phyloP scores from a whole-genome alignment of 2,888 invertebrate genomes.

The Tipula helvola region DNA sequence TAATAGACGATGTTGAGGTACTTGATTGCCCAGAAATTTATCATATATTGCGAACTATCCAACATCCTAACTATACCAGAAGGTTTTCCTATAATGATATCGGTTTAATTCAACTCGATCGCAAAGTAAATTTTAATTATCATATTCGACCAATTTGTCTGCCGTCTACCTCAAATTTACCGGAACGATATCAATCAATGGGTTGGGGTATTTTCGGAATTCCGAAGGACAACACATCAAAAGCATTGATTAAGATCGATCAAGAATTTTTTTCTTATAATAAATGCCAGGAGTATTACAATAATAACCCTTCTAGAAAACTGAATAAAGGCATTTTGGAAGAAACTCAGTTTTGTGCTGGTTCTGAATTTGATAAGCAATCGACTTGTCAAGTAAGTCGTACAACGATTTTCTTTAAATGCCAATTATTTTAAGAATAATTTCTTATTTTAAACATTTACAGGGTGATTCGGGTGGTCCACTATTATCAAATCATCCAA shows the following conservation, averaged over 20 bases:
- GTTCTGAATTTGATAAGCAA: background rate
- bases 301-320: conserved; percentile 11
- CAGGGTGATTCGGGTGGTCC: background rate
- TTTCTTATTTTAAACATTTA: background rate
- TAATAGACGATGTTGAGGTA: background rate
- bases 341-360: background rate
- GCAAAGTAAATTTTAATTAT: background rate
- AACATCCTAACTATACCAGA: background rate
- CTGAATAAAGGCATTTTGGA: background rate
- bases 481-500: background rate
- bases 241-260: background rate
- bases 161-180: background rate
- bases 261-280: background rate
- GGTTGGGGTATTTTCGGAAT: background rate
- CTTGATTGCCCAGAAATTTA: background rate
- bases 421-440: background rate
- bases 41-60: background rate
- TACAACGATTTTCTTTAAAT: too few species aligned
- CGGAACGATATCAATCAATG: background rate
- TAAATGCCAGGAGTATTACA: background rate
- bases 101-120: background rate
- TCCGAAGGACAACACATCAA: background rate
- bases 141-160: background rate
- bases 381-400: background rate
- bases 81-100: background rate